Evolutionary conservation across 2,113 vertebrate genomes (phyloP), one percentile per base, ranked within the genome.

Genomic region (Petaurus breviceps): DNA sequence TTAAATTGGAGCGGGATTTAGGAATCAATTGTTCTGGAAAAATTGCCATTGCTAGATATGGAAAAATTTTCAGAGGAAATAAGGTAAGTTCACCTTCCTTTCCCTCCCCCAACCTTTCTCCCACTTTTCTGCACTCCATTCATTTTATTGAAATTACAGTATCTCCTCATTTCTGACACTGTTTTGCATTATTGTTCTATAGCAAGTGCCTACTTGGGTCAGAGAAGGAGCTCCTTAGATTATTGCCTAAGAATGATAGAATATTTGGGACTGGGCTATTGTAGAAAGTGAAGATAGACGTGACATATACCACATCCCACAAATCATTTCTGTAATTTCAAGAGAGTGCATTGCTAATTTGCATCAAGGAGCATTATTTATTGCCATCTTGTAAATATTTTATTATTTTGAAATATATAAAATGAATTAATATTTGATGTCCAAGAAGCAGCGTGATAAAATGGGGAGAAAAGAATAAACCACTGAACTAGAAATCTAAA

Each of bases 61-160:
- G 99, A 43, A 99, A 99, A 98, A 99, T 99, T 98, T 99, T 99
- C 98, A 98, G 99, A 98, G 99, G 99, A 96, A 99, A 99, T 97
- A 99, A 99, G 99, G 99, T 99, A 98, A 97, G 77, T 8, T 55
- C 3, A 91, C 50, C 8, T 91, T 10, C 91, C 52, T 92, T 84
- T 37, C 28, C 46, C 31, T 26, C 11, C 68, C 19, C n/a, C 19
- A 43, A 37, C 19, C 19, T 19, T 84, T 19, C n/a, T 84, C 19
- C 68, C n/a, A 84, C 19, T 84, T 43, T 84, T 84, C 68, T 84
- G 2, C 19, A 43, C 37, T 84, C 11, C 57, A 68, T 61, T n/a
- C 37, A n/a, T 84, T 84, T 84, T 84, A 84, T 43, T 84, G 19
- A 84, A 43, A 43, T 84, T 23, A 84, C 93, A 77, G 26, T 3